Base-by-base conservation (phyloP, 2,113 vertebrate species). In the Hepsetus odoe region DNA sequence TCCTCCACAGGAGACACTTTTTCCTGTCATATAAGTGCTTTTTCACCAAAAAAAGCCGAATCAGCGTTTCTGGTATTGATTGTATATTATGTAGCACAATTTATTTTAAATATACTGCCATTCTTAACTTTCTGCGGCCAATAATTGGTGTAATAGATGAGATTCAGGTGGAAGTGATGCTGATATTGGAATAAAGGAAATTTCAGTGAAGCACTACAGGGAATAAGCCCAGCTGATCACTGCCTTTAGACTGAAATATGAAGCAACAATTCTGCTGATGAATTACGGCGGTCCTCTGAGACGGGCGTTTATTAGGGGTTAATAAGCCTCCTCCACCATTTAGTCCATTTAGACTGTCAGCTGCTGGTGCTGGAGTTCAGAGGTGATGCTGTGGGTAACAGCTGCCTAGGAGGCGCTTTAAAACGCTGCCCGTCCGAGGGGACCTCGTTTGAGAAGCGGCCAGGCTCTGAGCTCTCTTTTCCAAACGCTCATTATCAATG, bases 401-500 rank as follows among this genome's bases (percentile, higher is more conserved):
- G 59, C 30, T 64, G 61, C 61, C 61, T 65, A 20, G 61, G 18
- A 65, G 61, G 61, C 33, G n/a, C 35, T 38, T 22, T 38, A 65
- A 65, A 65, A n/a, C 35, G 32, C 61, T 65, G 18, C 61, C 33
- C 35, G 18, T 65, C 61, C 20, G 18, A 65, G 20, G 30, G 61
- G 35, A 65, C 61, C 61, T 65, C 32, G 38, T 65, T 65, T 33
- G 64, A 82, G 72, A 56, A 51, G 65, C 59, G 77, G 79, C 59
- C 80, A 80, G 67, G 42, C 38, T 35, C 44, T 9, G 58, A 82
- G 72, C 76, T 18, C 53, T 62, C 80, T 35, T 14, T 32, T 71
- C 61, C 68, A 73, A 67, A 49, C 46, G 49, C 68, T 76, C 67
- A 81, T 71, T 81, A 81, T 35, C 58, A 58, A 32, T 71, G 73